Evolutionary conservation across 1,140 invertebrate species (phyloP).

Genomic region (Formica exsecta): DNA sequence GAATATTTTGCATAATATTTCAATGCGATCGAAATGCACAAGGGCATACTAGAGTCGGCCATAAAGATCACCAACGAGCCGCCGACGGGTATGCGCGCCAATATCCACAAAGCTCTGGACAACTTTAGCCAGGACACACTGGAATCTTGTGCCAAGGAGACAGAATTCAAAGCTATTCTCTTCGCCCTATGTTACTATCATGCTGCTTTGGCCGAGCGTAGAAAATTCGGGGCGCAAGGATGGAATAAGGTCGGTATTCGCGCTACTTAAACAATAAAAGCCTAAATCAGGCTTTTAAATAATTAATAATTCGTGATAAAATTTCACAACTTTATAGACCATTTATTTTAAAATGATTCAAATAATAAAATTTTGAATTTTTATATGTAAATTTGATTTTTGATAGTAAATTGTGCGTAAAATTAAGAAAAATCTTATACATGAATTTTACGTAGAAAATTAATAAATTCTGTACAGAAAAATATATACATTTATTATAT

Average conservation of each 20-base stretch:
- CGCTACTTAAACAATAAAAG: neutral
- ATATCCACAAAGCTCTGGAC: constrained; percentile 96
- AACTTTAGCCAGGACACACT: constrained; percentile 97
- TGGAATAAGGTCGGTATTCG: constrained; percentile 92
- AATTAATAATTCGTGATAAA: neutral
- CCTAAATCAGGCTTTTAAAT: neutral
- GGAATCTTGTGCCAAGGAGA: constrained; percentile 97
- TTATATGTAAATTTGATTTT: neutral
- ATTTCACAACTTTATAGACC: neutral
- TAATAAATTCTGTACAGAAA: neutral
- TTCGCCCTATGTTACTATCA: constrained; percentile 98
- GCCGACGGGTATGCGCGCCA: constrained; percentile 97
- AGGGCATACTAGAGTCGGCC: constrained; percentile 96
- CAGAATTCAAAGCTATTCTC: constrained; percentile 97
- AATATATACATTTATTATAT: neutral
- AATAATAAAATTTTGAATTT: neutral
- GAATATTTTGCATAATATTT: constrained; percentile 2
- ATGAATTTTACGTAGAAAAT: neutral
- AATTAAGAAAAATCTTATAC: neutral
- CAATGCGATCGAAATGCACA: constrained; percentile 61
- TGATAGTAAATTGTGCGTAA: neutral
- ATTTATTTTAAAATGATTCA: neutral
- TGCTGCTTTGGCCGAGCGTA: constrained; percentile 96
- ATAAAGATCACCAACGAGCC: constrained; percentile 99
- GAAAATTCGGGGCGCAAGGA: constrained; percentile 97